Conservation (phyloP, 2,113 vertebrate species). For the Vulpes ferrilata region DNA sequence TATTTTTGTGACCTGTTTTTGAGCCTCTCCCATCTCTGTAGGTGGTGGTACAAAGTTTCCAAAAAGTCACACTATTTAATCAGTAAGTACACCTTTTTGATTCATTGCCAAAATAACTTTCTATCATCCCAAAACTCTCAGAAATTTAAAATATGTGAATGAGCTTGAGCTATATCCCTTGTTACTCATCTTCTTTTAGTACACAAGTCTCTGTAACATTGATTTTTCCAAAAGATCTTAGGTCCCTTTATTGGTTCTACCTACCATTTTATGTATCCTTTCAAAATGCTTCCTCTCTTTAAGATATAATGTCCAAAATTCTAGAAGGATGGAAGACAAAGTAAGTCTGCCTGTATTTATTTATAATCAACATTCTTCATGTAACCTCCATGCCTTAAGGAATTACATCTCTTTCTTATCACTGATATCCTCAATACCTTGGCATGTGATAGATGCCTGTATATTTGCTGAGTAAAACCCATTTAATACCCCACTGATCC, state of each 20-base stretch:
- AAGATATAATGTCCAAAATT: not conserved
- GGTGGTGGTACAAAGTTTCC: not conserved
- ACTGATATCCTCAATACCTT: not conserved
- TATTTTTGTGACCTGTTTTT: not conserved
- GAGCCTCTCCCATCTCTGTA: not conserved
- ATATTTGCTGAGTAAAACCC: not conserved
- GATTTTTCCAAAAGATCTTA: slow-evolving; percentile 16
- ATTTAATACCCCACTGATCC: not conserved
- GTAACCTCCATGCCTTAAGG: not conserved
- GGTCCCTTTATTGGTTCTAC: not conserved
- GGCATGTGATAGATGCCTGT: not conserved
- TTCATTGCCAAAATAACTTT: not conserved
- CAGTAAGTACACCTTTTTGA: not conserved
- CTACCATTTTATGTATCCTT: not conserved
- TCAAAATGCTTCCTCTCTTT: not conserved
- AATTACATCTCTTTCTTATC: not conserved
- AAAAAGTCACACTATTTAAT: not conserved
- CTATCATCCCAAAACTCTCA: not conserved
- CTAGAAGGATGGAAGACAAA: not conserved
- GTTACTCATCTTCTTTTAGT: not conserved
- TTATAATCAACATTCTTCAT: not conserved
- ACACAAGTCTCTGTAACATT: not conserved
- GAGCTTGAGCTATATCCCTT: not conserved
- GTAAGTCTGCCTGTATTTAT: not conserved
- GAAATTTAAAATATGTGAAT: not conserved